phyloP scores from a whole-genome alignment of 2,797 vertebrate genomes.

The Anableps anableps region DNA sequence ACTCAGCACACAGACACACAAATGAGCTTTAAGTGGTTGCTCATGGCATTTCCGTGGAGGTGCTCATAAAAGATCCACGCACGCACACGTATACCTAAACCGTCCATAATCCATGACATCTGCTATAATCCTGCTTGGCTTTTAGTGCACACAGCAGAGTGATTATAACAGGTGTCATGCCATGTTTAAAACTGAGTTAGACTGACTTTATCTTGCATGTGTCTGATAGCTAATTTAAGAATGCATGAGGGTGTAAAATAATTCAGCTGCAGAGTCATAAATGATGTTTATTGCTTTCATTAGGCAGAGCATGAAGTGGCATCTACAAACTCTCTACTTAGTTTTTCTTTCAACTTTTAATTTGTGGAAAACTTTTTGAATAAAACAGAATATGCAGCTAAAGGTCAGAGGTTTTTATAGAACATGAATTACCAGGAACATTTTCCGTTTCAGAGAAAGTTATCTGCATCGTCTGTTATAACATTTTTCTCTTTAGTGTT shows the following conservation, averaged over 20 bases:
- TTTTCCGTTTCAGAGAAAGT: background rate
- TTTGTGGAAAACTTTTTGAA: conserved; percentile 14
- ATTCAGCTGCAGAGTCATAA: conserved; percentile 50
- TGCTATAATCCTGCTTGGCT: conserved; percentile 71
- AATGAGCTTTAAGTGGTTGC: conserved; percentile 55
- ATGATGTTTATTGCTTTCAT: conserved; percentile 66
- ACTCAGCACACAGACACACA: conserved; percentile 47
- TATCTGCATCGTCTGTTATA: conserved; percentile 1
- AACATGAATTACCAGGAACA: conserved; percentile 2
- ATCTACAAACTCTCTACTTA: conserved; percentile 16
- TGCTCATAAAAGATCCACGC: conserved; percentile 47
- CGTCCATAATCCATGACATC: conserved; percentile 72
- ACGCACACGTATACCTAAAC: conserved; percentile 53
- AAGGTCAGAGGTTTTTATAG: conserved; percentile 19
- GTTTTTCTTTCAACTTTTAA: conserved; percentile 33
- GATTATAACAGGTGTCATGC: conserved; percentile 77
- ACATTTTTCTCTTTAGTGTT: conserved; percentile 8
- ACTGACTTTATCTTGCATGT: conserved; percentile 48
- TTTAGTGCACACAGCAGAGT: conserved; percentile 55
- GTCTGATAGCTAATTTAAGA: conserved; percentile 37
- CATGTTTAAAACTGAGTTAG: conserved; percentile 71
- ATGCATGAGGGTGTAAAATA: conserved; percentile 52
- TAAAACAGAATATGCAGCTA: conserved; percentile 5
- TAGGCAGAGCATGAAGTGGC: conserved; percentile 31
- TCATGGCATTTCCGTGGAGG: conserved; percentile 43